Evolutionary conservation across 1,140 invertebrate genomes (phyloP), one percentile per base, ranked within the genome.

Genomic region (Aphelinus atriplicis): DNA sequence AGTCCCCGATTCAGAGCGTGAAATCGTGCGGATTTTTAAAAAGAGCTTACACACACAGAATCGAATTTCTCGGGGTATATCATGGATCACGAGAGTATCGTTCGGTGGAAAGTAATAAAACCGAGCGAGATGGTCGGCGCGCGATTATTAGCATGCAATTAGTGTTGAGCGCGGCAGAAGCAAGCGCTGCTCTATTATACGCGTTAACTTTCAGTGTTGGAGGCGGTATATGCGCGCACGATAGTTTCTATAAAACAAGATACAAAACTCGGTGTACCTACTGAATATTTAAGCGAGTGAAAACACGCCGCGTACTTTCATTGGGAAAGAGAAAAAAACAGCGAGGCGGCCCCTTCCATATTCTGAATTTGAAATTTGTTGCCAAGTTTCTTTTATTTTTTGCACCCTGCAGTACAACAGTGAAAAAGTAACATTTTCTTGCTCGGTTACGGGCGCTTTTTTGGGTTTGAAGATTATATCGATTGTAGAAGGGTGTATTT

Each of bases 241-340:
- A 65, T 3, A 45, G 43, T 50, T 64, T 64, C 53, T 50, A 56
- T 46, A 65, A 65, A 65, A 65, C 26, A 58, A 64, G 71, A 72
- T 56, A 58, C 26, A 56, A 65, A 58, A 57, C 46, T 7, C 47
- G 47, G 55, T 45, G 55, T 66, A 4, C 7, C 46, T 55, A 48
- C 55, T 68, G 55, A 56, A 64, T 70, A 62, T 57, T 43, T 62
- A 65, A 48, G 45, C 60, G 51, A 72, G 71, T 65, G 71, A 64
- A 72, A 72, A 45, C 48, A 9, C 42, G 10, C 26, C 61, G 70
- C 51, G 26, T 45, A 71, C 60, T 71, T 71, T 63, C 70, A 7
- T 71, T n/a, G 47, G 3, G 48, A 3, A 6, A 62, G 42, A 53
- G 57, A 50, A 51, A 6, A 42, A 9, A 42, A 9, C 51, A 47